A percentile compares a stretch with the other conserved stretches of the same genome.
These are phyloP conservation scores for Ficedula albicollis DNA, from an alignment of 2,797 vertebrate species.

Conservation along the genomic window DNA sequence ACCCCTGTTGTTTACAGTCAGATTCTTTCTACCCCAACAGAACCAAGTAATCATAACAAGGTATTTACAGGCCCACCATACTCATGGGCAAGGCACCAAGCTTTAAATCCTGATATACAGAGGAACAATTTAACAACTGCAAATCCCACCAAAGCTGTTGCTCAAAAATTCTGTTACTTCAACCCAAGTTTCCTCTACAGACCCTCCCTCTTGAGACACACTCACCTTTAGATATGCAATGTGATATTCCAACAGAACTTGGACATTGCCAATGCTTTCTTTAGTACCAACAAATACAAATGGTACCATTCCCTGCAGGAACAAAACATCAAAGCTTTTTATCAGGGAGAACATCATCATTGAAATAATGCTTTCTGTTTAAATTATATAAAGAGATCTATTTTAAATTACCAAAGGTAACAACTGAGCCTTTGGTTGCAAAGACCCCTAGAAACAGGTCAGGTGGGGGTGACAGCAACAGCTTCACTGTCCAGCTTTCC, in stretches of 20 bases:
- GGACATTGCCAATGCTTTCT: conserved; percentile 96
- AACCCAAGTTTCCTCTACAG: background rate
- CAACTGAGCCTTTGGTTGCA: background rate
- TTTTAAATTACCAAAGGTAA: background rate
- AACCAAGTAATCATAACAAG: background rate
- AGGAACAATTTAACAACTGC: background rate
- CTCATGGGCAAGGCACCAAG: background rate
- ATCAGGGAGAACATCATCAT: background rate
- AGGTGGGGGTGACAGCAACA: background rate
- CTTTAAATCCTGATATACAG: background rate
- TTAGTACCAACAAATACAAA: conserved; percentile 99
- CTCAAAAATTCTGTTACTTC: background rate
- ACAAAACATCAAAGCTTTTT: background rate
- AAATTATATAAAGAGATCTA: background rate
- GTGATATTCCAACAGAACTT: conserved; percentile 97
- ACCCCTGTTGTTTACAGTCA: background rate
- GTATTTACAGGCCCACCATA: background rate
- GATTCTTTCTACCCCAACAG: background rate
- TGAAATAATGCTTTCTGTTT: background rate
- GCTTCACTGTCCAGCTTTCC: background rate
- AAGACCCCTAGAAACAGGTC: background rate
- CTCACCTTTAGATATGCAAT: conserved; percentile 97
- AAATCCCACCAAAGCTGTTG: background rate
- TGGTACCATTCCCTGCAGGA: conserved; percentile 94
- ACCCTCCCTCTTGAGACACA: background rate